phyloP scores from a whole-genome alignment of 92 coral and sea anemone species.

The Palythoa heliodiscus region DNA sequence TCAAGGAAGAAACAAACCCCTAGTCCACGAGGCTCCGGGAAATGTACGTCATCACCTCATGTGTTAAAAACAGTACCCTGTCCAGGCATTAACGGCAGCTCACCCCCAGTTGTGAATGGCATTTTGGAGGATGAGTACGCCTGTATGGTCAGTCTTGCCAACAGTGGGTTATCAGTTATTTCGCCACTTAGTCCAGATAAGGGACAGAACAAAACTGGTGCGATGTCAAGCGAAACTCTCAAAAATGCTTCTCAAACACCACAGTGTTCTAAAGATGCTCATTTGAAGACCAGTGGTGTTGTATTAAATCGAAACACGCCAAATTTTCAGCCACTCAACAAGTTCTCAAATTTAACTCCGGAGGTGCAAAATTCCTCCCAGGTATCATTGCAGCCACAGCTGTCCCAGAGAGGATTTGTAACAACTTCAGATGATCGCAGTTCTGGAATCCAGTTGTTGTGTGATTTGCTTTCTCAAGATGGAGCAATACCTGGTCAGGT shows the following conservation, averaged over 20 bases:
- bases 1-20: conserved; percentile 24
- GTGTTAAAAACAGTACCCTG: not conserved
- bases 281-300: not conserved
- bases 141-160: conserved; percentile 62
- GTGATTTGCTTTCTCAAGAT: conserved; percentile 72
- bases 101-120: conserved; percentile 41
- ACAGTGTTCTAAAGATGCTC: not conserved
- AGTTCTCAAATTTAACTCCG: not conserved
- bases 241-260: not conserved
- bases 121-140: conserved; percentile 44
- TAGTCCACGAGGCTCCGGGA: conserved; percentile 19
- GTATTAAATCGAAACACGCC: conserved; percentile 6
- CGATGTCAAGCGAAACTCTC: not conserved
- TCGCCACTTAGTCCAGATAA: conserved; percentile 69
- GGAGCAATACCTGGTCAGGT: conserved; percentile 72
- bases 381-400: not conserved
- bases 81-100: not conserved
- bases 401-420: conserved; percentile 16
- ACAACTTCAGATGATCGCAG: conserved; percentile 57
- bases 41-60: conserved; percentile 8
- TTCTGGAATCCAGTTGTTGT: conserved; percentile 77
- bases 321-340: conserved; percentile 2
- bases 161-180: conserved; percentile 60
- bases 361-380: conserved; percentile 15
- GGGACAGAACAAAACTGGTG: not conserved